Evolutionary conservation across 2,113 vertebrate species (phyloP).

Genomic region (Sorex fumeus): DNA sequence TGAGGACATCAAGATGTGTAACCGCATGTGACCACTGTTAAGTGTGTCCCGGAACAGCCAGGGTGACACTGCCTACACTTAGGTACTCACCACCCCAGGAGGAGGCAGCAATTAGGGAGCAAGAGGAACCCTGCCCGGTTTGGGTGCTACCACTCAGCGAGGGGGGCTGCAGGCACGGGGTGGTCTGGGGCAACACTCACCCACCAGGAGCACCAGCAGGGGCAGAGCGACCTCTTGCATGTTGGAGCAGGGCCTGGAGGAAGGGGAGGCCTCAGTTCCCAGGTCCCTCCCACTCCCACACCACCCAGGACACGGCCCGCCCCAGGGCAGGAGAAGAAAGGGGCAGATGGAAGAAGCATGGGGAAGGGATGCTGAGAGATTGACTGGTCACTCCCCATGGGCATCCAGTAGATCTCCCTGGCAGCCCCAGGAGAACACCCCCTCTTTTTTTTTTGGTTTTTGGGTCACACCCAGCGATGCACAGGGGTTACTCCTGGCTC

Average conservation of each 20-base stretch:
- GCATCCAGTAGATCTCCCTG: not conserved
- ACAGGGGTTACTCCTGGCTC: no score
- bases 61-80: not conserved
- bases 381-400: not conserved
- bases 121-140: no score
- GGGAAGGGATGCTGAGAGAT: not conserved
- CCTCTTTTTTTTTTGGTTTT: no score
- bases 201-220: conserved; percentile 72
- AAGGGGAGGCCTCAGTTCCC: not conserved
- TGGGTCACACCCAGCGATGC: no score
- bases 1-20: no score
- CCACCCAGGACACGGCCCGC: not conserved
- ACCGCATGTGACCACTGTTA: no score
- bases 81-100: not conserved
- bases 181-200: conserved; percentile 41
- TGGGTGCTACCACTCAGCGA: not conserved
- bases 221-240: conserved; percentile 69
- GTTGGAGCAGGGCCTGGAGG: conserved; percentile 2
- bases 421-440: not conserved
- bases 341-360: not conserved
- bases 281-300: not conserved
- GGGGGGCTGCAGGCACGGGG: not conserved
- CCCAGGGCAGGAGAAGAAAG: not conserved
- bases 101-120: not conserved
- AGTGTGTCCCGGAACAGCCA: not conserved